These are phyloP conservation scores for Caenorhabditis briggsae DNA, from an alignment of 1,140 invertebrate species.

Conservation along the genomic window DNA sequence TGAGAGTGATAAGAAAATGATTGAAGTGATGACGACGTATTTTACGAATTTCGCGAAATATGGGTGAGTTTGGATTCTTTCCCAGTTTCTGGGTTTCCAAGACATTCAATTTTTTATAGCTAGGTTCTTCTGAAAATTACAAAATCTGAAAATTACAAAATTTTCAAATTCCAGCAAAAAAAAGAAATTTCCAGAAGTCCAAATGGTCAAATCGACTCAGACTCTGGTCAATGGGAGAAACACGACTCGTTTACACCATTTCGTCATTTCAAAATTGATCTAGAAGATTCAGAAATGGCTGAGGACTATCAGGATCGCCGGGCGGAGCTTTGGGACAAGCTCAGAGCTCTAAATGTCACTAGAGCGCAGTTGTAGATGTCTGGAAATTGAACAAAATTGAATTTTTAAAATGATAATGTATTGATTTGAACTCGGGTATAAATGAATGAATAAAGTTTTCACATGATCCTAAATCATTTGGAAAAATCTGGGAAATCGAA, in stretches of 20 bases:
- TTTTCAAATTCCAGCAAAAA: too few species aligned
- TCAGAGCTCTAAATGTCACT: constrained; percentile 13
- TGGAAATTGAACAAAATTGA: too few species aligned
- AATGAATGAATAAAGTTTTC: neutral
- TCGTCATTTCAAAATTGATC: constrained; percentile 56
- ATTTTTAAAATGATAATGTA: too few species aligned
- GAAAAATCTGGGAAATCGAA: too few species aligned
- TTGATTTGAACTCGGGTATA: constrained; percentile 2
- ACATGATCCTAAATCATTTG: too few species aligned
- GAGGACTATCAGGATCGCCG: constrained; percentile 55
- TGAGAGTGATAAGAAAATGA: constrained; percentile 68
- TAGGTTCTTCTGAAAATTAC: too few species aligned
- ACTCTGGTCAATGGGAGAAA: constrained; percentile 30
- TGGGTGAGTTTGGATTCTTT: too few species aligned
- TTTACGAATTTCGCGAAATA: constrained; percentile 76
- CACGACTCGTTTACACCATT: constrained; percentile 4
- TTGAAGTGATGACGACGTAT: constrained; percentile 71
- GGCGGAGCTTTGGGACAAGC: constrained; percentile 39
- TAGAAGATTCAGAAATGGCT: neutral
- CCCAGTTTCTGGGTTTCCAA: too few species aligned
- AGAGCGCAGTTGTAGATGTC: neutral
- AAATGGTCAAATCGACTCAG: constrained; percentile 52
- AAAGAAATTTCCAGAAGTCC: constrained; percentile 58
- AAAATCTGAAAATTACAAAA: too few species aligned
- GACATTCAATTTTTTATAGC: too few species aligned